These are phyloP conservation scores for Apodemus agrarius DNA, from an alignment of 2,797 vertebrate genomes.

Conservation along the genomic window DNA sequence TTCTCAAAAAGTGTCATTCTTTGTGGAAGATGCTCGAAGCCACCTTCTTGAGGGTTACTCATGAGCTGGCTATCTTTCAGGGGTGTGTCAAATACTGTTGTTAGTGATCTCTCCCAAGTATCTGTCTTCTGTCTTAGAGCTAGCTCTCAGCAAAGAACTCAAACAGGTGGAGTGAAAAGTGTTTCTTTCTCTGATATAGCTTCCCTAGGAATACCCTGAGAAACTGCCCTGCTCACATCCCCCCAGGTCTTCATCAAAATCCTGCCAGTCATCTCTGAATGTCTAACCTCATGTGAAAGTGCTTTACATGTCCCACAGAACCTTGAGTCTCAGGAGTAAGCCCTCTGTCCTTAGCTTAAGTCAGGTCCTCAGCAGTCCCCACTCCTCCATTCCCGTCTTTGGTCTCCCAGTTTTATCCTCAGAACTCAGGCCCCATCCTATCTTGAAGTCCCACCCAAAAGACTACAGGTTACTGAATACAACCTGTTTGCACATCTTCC, in stretches of 20 bases:
- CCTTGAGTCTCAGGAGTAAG: background rate
- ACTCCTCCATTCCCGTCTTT: background rate
- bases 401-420: background rate
- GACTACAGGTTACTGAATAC: background rate
- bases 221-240: background rate
- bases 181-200: background rate
- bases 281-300: background rate
- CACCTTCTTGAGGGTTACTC: background rate
- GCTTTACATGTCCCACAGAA: background rate
- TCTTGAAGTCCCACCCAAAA: background rate
- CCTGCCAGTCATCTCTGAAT: background rate
- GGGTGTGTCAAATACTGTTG: background rate
- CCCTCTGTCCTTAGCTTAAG: background rate
- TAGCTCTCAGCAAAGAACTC: background rate
- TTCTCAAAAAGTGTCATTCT: background rate
- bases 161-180: background rate
- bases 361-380: background rate
- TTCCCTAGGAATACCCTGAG: background rate
- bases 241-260: background rate
- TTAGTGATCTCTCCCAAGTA: background rate
- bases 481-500: background rate
- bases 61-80: background rate
- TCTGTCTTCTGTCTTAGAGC: background rate
- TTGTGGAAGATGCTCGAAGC: background rate
- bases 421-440: background rate